Evolutionary conservation across 2,797 vertebrate genomes (phyloP).

Genomic region (Semotilus atromaculatus): DNA sequence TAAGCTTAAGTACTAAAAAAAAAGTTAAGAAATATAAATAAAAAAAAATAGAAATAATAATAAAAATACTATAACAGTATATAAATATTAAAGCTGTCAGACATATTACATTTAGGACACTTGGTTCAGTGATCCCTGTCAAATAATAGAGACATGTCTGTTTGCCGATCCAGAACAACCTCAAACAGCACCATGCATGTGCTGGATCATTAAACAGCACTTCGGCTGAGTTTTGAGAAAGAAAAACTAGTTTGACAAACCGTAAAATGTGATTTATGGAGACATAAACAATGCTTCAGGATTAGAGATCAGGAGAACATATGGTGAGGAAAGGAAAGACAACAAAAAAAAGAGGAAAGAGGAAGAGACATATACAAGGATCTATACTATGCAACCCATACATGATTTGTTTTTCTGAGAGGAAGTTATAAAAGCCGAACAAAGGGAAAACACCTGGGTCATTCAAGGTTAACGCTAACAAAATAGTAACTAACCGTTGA

Average conservation of each 20-base stretch:
- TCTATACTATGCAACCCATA: not conserved
- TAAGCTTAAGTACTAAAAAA: not conserved
- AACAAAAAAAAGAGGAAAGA: constrained; percentile 19
- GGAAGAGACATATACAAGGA: constrained; percentile 14
- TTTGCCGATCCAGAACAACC: not conserved
- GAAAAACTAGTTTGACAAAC: not conserved
- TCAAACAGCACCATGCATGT: not conserved
- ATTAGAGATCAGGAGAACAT: constrained; percentile 9
- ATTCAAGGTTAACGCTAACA: not conserved
- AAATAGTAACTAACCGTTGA: not conserved
- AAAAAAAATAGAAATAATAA: not conserved
- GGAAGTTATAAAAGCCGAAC: constrained; percentile 15
- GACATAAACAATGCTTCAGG: constrained; percentile 14
- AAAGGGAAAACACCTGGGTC: not conserved
- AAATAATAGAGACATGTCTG: not conserved
- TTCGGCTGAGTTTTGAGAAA: constrained; percentile 10
- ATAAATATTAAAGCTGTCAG: not conserved
- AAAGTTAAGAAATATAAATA: not conserved
- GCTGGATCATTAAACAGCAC: not conserved
- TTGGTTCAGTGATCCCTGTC: not conserved
- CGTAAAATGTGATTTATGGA: constrained; percentile 2
- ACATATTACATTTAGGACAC: not conserved
- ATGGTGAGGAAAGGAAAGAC: constrained; percentile 5
- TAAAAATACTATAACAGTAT: not conserved
- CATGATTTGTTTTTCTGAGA: not conserved